Base-by-base conservation (phyloP, 2,888 invertebrate species). In the Xestia sexstrigata region DNA sequence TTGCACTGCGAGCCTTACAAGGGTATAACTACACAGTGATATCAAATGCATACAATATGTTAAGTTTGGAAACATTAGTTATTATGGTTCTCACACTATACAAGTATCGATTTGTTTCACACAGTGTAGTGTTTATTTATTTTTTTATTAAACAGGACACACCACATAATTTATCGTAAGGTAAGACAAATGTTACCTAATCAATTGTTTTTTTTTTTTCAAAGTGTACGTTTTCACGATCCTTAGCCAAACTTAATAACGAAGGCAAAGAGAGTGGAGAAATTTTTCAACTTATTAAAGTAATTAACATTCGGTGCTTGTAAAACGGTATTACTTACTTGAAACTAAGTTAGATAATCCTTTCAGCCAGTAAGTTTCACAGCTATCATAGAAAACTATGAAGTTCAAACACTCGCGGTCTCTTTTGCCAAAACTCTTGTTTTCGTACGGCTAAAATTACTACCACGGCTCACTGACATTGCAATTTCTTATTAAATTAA, bases 401-500 rank as follows among this genome's bases (percentile, higher is more conserved):
- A 66, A 66, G 26, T 79, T 8, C 0, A 58, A 45, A 58, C 58
- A 69, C 74, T 49, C 47, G 68, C 26, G 79, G 74, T 74, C 77
- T 76, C 81, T 58, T 80, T 69, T n/a, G 58, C 74, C 79, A 65
- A 49, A 74, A 49, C 58, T 79, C 55, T 81, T 68, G 67, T 76
- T 76, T 81, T 81, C 0, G 82, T 71, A 55, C 76, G 81, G 67
- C 81, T 81, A 71, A 81, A 81, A 70, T 68, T 35, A 76, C 76
- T 81, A 76, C 82, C 81, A 13, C 70, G 49, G 26, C 69, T 60
- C 69, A 70, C 75, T 63, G 68, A 58, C 81, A 81, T 81, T 81
- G 47, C 76, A 70, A 66, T 76, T 5, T 35, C 67, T 76, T 76
- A 47, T 52, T 20, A 20, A 62, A 35, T 63, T 62, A 6, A 55